A percentile compares a stretch with the other conserved stretches of the same genome.
phyloP scores from a whole-genome alignment of 2,113 vertebrate genomes.

The Mustelus asterias region DNA sequence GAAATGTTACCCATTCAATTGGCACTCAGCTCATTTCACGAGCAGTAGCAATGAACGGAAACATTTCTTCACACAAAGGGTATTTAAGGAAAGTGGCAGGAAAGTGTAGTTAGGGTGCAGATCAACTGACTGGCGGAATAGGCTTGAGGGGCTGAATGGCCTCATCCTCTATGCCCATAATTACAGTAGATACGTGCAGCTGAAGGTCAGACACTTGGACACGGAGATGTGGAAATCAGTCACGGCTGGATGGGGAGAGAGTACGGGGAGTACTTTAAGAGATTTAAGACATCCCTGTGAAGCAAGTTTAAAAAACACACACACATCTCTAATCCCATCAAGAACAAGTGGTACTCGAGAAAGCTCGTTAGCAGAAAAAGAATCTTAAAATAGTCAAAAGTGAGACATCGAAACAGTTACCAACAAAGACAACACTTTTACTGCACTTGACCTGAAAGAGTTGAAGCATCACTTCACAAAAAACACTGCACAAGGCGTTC shows the following conservation, averaged over 20 bases:
- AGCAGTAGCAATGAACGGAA: neutral
- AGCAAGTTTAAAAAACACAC: neutral
- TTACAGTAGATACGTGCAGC: neutral
- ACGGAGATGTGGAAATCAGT: neutral
- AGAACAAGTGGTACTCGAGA: neutral
- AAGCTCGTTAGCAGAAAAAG: neutral
- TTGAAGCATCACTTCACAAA: neutral
- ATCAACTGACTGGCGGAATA: neutral
- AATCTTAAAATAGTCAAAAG: neutral
- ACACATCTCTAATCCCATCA: neutral
- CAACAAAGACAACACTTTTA: neutral
- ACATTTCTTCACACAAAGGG: neutral
- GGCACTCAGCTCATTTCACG: neutral
- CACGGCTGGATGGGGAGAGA: neutral
- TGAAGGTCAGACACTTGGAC: no score
- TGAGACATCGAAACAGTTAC: neutral
- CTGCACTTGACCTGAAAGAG: neutral
- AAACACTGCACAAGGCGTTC: neutral
- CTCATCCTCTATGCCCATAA: neutral
- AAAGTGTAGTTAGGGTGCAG: neutral
- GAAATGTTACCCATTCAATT: neutral
- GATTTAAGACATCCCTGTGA: neutral
- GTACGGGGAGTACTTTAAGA: neutral
- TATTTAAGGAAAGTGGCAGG: neutral
- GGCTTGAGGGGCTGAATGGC: no score